phyloP scores from a whole-genome alignment of 1,140 invertebrate genomes.

The Nixonia krombeini region DNA sequence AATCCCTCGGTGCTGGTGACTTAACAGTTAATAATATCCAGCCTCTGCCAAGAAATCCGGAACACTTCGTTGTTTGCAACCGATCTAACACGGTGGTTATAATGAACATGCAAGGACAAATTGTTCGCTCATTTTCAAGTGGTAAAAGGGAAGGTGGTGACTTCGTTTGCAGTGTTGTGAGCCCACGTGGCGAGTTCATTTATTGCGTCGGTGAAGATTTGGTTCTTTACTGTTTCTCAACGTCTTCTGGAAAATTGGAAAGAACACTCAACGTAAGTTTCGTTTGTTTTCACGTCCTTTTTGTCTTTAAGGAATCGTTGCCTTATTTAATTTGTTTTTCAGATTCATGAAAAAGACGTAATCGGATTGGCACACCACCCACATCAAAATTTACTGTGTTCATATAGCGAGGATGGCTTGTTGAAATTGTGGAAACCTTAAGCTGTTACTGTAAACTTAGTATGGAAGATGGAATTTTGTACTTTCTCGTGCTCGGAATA shows the following conservation, averaged over 20 bases:
- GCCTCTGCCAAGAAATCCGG: constrained; percentile 92
- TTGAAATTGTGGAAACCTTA: background rate
- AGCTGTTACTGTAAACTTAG: background rate
- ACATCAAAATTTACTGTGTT: constrained; percentile 94
- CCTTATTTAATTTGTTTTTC: no score
- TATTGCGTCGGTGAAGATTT: constrained; percentile 98
- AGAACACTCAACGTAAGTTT: constrained; percentile 91
- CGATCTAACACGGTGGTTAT: constrained; percentile 97
- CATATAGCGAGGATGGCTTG: background rate
- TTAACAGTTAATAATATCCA: constrained; percentile 95
- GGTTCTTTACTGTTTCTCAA: constrained; percentile 97
- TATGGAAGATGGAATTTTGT: background rate
- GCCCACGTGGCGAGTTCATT: constrained; percentile 96
- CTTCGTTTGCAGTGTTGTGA: constrained; percentile 92
- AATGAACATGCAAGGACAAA: constrained; percentile 99
- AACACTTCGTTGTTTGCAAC: constrained; percentile 99
- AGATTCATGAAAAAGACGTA: constrained; percentile 98
- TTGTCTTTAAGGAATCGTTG: constrained; percentile 5
- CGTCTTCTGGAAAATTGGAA: constrained; percentile 96
- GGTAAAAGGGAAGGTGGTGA: constrained; percentile 76
- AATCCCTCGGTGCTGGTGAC: constrained; percentile 90
- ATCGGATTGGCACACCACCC: constrained; percentile 98
- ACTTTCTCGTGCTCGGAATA: no score
- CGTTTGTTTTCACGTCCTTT: no score
- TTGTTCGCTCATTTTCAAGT: constrained; percentile 78